A percentile compares a stretch with the other conserved stretches of the same genome.
Conservation (phyloP, 1,140 invertebrate genomes). For the Liolophura sinensis region DNA sequence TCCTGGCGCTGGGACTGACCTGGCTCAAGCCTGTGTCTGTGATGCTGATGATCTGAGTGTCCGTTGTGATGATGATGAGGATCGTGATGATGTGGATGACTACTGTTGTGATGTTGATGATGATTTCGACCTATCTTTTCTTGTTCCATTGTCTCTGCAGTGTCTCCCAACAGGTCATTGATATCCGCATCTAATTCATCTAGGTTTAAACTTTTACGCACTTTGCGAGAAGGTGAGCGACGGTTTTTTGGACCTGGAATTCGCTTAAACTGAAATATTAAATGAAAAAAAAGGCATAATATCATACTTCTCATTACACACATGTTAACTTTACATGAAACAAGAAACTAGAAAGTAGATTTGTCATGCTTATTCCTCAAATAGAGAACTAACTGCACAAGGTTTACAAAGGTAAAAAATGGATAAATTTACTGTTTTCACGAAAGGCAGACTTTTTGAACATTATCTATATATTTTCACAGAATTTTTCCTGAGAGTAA, state of each 20-base stretch:
- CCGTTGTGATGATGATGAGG: not conserved
- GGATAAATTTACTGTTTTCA: no score
- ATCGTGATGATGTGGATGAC: not conserved
- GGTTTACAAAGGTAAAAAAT: no score
- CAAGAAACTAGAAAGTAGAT: no score
- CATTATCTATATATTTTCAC: no score
- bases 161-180: slow-evolving; percentile 17
- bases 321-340: no score
- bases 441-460: no score
- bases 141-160: slow-evolving; percentile 4
- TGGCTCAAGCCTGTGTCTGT: not conserved
- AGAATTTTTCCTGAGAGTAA: no score
- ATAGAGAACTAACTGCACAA: no score
- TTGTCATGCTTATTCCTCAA: no score
- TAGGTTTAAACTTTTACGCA: slow-evolving; percentile 24
- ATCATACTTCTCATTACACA: no score
- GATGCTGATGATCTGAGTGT: not conserved
- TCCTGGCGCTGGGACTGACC: not conserved
- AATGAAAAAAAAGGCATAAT: not conserved
- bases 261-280: slow-evolving; percentile 45
- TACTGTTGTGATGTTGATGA: not conserved
- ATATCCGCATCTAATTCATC: slow-evolving; percentile 20
- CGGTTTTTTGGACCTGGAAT: slow-evolving; percentile 41
- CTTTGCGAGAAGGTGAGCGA: slow-evolving; percentile 37
- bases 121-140: not conserved